Percentiles rank a stretch among this genome's conserved stretches.
These are phyloP conservation scores for Drosophila trapezifrons DNA, from an alignment of 1,140 invertebrate species.

Conservation along the genomic window DNA sequence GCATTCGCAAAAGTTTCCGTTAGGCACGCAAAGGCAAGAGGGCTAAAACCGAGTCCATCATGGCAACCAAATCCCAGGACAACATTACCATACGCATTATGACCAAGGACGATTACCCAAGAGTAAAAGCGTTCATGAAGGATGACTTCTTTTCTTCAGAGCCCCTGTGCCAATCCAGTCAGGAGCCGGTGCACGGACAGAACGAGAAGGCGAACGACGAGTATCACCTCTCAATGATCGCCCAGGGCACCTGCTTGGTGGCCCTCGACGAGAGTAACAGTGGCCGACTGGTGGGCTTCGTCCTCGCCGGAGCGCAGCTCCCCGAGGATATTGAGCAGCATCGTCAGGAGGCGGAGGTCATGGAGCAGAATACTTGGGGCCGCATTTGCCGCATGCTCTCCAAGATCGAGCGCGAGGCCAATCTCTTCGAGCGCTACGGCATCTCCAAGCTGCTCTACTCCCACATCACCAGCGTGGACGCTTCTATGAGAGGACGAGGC, in stretches of 20 bases:
- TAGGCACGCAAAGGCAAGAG: not conserved
- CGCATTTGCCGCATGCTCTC: conserved; percentile 4
- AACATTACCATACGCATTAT: conserved; percentile 1
- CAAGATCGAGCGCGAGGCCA: conserved; percentile 3
- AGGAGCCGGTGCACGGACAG: not conserved
- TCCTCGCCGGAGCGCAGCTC: conserved; percentile 4
- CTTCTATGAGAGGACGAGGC: conserved; percentile 6
- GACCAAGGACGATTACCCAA: not conserved
- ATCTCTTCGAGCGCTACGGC: conserved; percentile 6
- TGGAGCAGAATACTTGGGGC: conserved; percentile 1
- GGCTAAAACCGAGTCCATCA: not conserved
- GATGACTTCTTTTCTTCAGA: conserved; percentile 1
- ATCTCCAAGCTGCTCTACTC: conserved; percentile 1
- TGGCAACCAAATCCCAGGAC: conserved; percentile 1
- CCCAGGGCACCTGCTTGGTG: conserved; percentile 10
- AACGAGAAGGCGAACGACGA: conserved; percentile 1
- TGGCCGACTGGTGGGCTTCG: not conserved
- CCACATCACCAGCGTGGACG: conserved; percentile 7
- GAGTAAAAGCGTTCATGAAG: not conserved
- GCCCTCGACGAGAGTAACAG: not conserved
- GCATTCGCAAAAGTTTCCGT: not conserved
- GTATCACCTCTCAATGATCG: conserved; percentile 10
- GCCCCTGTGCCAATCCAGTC: not conserved
- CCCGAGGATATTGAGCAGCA: conserved; percentile 3
- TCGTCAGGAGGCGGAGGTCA: not conserved